Percentiles rank a stretch among this genome's conserved stretches.
These are phyloP conservation scores for Chaetops frenatus DNA, from an alignment of 2,113 vertebrate genomes.

Conservation along the genomic window DNA sequence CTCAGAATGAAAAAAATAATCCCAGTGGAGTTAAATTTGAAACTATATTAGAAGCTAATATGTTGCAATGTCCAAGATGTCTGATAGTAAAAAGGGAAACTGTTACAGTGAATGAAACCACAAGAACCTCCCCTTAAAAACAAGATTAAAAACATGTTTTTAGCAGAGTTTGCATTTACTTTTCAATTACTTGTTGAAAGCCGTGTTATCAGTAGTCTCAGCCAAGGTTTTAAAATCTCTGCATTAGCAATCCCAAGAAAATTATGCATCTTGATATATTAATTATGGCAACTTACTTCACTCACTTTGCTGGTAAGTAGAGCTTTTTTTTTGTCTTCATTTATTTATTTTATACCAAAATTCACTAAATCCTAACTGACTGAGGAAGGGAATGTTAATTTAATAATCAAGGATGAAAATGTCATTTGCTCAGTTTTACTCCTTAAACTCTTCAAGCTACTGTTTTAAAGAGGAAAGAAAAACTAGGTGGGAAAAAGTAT, in stretches of 20 bases:
- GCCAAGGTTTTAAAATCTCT: background rate
- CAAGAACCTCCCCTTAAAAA: background rate
- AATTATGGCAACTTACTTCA: background rate
- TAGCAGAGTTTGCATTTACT: background rate
- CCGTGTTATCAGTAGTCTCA: background rate
- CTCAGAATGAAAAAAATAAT: background rate
- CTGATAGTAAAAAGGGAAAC: background rate
- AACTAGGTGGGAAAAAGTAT: background rate
- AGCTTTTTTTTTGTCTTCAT: background rate
- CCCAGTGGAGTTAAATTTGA: background rate
- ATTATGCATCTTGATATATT: background rate
- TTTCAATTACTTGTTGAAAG: background rate
- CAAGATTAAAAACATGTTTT: background rate
- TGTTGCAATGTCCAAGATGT: background rate
- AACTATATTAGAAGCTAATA: background rate
- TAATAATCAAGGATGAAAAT: background rate
- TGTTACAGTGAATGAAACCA: constrained; percentile 3
- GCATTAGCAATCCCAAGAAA: background rate
- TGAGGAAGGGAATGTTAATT: background rate
- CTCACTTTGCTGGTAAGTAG: background rate
- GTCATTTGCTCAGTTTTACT: background rate
- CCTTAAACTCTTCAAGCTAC: background rate
- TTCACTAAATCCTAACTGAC: background rate
- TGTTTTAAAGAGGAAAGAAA: background rate
- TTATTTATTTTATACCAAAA: background rate